Conservation (phyloP, 1,140 invertebrate genomes). For the Rhopalosiphum padi region DNA sequence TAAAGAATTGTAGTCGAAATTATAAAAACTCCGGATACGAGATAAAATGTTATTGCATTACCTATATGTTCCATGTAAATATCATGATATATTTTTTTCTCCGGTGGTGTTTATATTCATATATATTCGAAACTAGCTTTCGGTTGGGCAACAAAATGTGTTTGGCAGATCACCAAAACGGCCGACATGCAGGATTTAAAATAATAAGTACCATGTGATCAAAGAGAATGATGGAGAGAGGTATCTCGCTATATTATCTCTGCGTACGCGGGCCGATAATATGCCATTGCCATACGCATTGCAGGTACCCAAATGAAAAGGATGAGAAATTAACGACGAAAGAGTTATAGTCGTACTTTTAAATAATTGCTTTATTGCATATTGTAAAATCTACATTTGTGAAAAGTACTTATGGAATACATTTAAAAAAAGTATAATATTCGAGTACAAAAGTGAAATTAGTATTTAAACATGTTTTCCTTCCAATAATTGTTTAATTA, state of each 20-base stretch:
- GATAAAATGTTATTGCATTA: not conserved
- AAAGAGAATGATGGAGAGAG: not conserved
- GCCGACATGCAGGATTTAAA: not conserved
- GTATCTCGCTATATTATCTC: not conserved
- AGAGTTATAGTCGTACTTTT: not conserved
- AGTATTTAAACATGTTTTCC: not conserved
- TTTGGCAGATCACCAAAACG: not conserved
- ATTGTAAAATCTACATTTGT: not conserved
- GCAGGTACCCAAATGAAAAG: not conserved
- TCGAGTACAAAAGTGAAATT: not conserved
- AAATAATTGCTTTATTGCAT: not conserved
- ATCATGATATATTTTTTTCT: not conserved
- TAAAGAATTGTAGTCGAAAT: not conserved
- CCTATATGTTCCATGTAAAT: not conserved
- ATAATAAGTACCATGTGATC: not conserved
- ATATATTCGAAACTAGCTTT: not conserved
- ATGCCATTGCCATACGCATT: not conserved
- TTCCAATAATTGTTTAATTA: not conserved
- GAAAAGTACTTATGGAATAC: not conserved
- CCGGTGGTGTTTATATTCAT: not conserved
- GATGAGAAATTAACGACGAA: not conserved
- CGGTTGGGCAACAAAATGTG: not conserved
- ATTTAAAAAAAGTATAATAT: not conserved
- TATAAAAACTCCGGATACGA: not conserved
- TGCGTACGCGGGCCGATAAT: not conserved